Evolutionary conservation across 1,140 invertebrate species (phyloP), one percentile per base, ranked within the genome.

Genomic region (Bicyclus anynana): DNA sequence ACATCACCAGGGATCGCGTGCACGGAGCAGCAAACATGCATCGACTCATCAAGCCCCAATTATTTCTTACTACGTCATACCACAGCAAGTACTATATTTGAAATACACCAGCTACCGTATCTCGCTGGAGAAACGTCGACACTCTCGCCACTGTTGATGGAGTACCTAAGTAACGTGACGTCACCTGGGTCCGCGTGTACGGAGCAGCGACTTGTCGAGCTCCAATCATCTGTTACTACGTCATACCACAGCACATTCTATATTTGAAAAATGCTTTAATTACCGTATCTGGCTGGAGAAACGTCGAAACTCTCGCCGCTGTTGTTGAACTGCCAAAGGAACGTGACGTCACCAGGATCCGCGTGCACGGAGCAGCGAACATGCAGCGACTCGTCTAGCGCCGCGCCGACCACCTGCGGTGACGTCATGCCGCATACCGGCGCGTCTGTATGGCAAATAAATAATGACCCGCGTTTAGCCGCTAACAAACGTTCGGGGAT

Each of bases 291-390:
- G 0, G 92, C 92, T 0, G 94, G 93, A 1, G 93, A 92, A 0
- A 95, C 93, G 75, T 95, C 93, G 69, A 95, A 94, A 73, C 94
- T 95, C 74, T 96, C 94, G 0, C 94, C 94, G 64, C 95, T 96
- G 76, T 95, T 96, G 69, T 96, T 97, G 87, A 97, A 96, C 71
- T 95, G 94, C 95, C 96, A 97, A 6, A 94, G 89, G 72, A 97
- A 97, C 48, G 92, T 92, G 21, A 97, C 93, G 69, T 96, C 95
- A 62, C 90, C 90, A 0, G 96, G 96, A 80, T 97, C 95, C 0
- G 96, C 95, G 52, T 95, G 93, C 14, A 97, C 95, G 38, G 94
- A 92, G 74, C 96, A 97, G 0, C 93, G 91, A 23, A 97, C 94
- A 64, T 93, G 93, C 9, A 96, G 91, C 0, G 93, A 92, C 77